Percentiles rank a stretch among this genome's conserved stretches.
Evolutionary conservation across 1,140 invertebrate genomes (phyloP).

Genomic region (Habropoda laboriosa): DNA sequence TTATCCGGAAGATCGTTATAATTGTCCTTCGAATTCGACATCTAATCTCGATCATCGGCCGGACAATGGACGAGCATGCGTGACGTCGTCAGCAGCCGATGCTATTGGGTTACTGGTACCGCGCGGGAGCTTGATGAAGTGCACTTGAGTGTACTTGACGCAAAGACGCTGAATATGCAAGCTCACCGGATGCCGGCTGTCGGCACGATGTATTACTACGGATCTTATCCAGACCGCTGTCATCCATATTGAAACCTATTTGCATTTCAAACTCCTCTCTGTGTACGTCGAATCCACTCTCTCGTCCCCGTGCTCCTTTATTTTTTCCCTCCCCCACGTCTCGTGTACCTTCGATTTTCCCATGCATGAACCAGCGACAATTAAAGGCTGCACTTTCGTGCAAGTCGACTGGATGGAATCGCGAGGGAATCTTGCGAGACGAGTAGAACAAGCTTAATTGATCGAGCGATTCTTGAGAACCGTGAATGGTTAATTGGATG

Average conservation of each 20-base stretch:
- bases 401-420: not conserved
- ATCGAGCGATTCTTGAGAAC: not conserved
- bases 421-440: not conserved
- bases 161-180: conserved; percentile 79
- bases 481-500: no score
- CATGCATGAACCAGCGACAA: conserved; percentile 27
- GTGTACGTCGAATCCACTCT: not conserved
- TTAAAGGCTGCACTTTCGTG: not conserved
- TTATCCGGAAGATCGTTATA: no score
- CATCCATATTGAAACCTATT: conserved; percentile 77
- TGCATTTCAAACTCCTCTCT: conserved; percentile 71
- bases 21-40: no score
- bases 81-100: conserved; percentile 58
- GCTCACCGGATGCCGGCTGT: conserved; percentile 78
- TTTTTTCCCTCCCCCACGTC: not conserved
- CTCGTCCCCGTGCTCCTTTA: not conserved
- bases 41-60: conserved; percentile 18
- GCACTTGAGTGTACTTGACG: conserved; percentile 73
- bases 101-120: conserved; percentile 66
- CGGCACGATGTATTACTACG: conserved; percentile 80
- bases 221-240: conserved; percentile 77
- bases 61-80: conserved; percentile 56
- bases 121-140: conserved; percentile 74
- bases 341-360: not conserved
- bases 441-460: not conserved